These are phyloP conservation scores for Henricia sp. DNA, from an alignment of 53 echinoderm and acorn worm genomes.

Conservation along the genomic window DNA sequence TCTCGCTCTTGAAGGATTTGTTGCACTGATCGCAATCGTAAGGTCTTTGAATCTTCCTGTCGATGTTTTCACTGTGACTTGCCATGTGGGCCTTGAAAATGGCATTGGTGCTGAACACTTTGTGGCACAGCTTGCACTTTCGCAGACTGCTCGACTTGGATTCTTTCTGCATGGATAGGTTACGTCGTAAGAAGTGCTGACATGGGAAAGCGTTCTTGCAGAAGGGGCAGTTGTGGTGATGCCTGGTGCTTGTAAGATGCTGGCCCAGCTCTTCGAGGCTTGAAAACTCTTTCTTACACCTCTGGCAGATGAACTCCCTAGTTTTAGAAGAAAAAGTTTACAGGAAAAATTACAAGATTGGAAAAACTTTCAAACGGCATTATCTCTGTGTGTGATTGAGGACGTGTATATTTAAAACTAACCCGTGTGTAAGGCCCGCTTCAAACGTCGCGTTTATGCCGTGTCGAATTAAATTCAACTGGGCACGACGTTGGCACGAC, in stretches of 20 bases:
- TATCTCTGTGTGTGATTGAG: no score
- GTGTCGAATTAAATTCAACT: no score
- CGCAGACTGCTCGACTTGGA: conserved; percentile 44
- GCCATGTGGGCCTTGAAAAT: conserved; percentile 85
- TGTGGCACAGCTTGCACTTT: conserved; percentile 80
- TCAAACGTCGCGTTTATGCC: no score
- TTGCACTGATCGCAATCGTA: conserved; percentile 64
- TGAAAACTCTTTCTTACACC: conserved; percentile 85
- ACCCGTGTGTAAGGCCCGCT: no score
- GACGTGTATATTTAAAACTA: no score
- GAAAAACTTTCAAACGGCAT: no score
- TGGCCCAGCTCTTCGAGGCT: conserved; percentile 87
- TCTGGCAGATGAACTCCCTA: conserved; percentile 86
- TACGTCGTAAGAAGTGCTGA: conserved; percentile 90
- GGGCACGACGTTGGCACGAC: no score
- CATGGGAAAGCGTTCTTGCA: conserved; percentile 92
- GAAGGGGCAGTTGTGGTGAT: conserved; percentile 79
- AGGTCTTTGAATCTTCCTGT: conserved; percentile 16
- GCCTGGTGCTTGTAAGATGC: conserved; percentile 83
- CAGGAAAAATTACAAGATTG: no score
- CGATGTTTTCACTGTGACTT: conserved; percentile 71
- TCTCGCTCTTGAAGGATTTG: conserved; percentile 82
- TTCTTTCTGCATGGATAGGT: conserved; percentile 74
- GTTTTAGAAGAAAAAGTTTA: neutral
- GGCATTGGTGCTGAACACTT: conserved; percentile 83